These are phyloP conservation scores for Dasypogon diadema DNA, from an alignment of 2,888 invertebrate genomes.

Conservation along the genomic window DNA sequence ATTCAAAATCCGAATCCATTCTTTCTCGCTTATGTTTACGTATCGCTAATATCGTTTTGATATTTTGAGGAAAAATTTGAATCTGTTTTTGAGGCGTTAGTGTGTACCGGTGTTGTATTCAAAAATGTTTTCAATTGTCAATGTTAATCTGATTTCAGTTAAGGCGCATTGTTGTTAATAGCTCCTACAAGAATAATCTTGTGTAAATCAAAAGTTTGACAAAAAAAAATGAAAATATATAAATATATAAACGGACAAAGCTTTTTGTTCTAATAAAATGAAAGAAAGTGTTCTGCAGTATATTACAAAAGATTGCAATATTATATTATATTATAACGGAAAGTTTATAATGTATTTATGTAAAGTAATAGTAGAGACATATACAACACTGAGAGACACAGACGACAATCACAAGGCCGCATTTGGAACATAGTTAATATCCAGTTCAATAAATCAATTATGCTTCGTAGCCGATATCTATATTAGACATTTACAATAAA, in stretches of 20 bases:
- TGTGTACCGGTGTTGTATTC: background rate
- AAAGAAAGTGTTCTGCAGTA: conserved; percentile 35
- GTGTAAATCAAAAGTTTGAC: too few relatives aligned
- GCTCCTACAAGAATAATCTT: too few relatives aligned
- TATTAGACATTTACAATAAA: conserved; percentile 30
- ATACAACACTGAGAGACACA: conserved; percentile 54
- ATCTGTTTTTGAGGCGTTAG: background rate
- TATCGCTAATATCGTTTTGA: too few relatives aligned
- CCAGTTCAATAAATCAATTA: conserved; percentile 29
- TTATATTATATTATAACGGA: conserved; percentile 32
- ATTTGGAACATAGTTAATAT: conserved; percentile 43
- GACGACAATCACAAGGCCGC: conserved; percentile 54
- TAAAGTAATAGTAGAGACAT: conserved; percentile 50
- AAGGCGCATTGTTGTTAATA: too few relatives aligned
- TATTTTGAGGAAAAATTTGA: too few relatives aligned
- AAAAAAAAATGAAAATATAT: background rate
- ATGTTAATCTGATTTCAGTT: background rate
- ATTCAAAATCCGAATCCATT: too few relatives aligned
- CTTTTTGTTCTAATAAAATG: conserved; percentile 19
- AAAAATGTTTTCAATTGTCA: background rate
- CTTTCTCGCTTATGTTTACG: too few relatives aligned
- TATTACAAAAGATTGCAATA: conserved; percentile 46
- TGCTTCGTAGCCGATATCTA: conserved; percentile 30
- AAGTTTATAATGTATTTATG: conserved; percentile 42
- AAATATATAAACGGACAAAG: conserved; percentile 27